phyloP scores from a whole-genome alignment of 1,140 invertebrate species.

The Cydia pomonella region DNA sequence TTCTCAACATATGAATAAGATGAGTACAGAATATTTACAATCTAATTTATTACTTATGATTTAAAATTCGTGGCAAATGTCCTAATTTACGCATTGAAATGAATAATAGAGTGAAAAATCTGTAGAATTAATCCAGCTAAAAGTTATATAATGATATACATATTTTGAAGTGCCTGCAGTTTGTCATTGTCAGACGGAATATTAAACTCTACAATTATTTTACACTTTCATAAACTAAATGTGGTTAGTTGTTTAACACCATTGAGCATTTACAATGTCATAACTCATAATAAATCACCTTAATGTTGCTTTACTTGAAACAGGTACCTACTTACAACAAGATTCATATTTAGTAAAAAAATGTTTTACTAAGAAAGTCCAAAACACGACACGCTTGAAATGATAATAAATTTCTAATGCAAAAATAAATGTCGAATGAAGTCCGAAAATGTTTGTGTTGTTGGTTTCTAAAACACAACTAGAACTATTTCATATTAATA shows the following conservation, averaged over 20 bases:
- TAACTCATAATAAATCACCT: neutral
- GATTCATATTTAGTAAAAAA: too few species aligned
- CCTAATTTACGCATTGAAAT: neutral
- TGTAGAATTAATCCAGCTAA: neutral
- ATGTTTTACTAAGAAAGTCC: too few species aligned
- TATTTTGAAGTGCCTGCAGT: neutral
- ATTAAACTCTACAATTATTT: neutral
- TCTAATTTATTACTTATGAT: too few species aligned
- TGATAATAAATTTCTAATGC: too few species aligned
- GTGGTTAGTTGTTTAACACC: neutral
- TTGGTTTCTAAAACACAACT: too few species aligned
- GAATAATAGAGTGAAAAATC: neutral
- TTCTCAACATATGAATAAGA: too few species aligned
- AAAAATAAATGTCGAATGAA: too few species aligned
- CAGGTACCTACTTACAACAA: too few species aligned
- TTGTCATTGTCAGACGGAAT: neutral
- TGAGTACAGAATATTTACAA: too few species aligned
- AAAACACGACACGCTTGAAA: too few species aligned
- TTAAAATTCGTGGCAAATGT: neutral
- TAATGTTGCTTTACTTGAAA: neutral
- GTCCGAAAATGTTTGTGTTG: too few species aligned
- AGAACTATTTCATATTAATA: too few species aligned
- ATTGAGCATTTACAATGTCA: neutral
- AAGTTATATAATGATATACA: neutral
- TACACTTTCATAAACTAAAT: neutral